A percentile compares a stretch with the other conserved stretches of the same genome.
These are phyloP conservation scores for Sus scrofa DNA, from an alignment of 2,113 vertebrate genomes.

Conservation along the genomic window T2T-Sscrofa CM000817.6:81303501-81304000, in stretches of 20 bases:
- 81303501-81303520: fast-evolving
- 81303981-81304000: too few relatives aligned
- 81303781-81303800: too few relatives aligned
- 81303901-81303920: too few relatives aligned
- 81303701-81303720: fast-evolving
- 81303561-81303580: fast-evolving
- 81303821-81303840: neutral
- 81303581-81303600: fast-evolving
- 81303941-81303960: too few relatives aligned
- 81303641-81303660: neutral
- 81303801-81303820: neutral
- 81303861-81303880: too few relatives aligned
- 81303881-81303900: too few relatives aligned
- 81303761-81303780: neutral
- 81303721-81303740: fast-evolving
- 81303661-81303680: neutral
- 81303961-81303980: too few relatives aligned
- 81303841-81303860: neutral
- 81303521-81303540: neutral
- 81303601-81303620: neutral
- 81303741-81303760: fast-evolving
- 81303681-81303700: fast-evolving
- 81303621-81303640: neutral
- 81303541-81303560: neutral
- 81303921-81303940: too few relatives aligned